A percentile compares a stretch with the other conserved stretches of the same genome.
Evolutionary conservation across 30 jellyfish, hydroid and myxozoan species (phyloP).

Genomic region (Sanderia malayensis): DNA sequence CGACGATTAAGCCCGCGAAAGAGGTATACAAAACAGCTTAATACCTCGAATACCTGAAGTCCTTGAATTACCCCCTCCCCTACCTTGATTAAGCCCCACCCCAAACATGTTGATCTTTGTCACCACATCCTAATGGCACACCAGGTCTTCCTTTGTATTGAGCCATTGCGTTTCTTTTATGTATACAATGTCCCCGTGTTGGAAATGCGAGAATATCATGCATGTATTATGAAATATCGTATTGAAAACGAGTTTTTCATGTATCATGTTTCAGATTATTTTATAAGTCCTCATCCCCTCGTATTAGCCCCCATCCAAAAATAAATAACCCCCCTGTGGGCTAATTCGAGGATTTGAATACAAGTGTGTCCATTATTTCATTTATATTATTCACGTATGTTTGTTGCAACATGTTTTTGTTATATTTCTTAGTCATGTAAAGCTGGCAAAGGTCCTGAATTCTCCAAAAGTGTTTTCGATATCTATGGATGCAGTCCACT

Average conservation of each 20-base stretch:
- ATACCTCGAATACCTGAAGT: too few relatives aligned
- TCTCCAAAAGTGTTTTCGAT: slow-evolving; percentile 76
- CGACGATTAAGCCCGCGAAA: background rate
- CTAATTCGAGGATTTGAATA: background rate
- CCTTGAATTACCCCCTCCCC: too few relatives aligned
- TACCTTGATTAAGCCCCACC: background rate
- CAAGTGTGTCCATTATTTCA: background rate
- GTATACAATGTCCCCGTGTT: too few relatives aligned
- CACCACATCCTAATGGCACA: too few relatives aligned
- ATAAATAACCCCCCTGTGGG: background rate
- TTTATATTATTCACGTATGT: too few relatives aligned
- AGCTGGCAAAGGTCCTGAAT: slow-evolving; percentile 74
- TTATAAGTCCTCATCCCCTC: background rate
- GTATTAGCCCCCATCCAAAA: background rate
- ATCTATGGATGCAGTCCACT: slow-evolving; percentile 84
- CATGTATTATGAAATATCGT: too few relatives aligned
- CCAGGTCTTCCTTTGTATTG: too few relatives aligned
- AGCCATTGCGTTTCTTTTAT: too few relatives aligned
- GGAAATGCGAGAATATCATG: too few relatives aligned
- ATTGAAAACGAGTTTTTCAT: too few relatives aligned
- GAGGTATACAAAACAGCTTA: too few relatives aligned
- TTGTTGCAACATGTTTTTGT: too few relatives aligned
- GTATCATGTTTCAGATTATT: background rate
- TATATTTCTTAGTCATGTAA: slow-evolving; percentile 90
- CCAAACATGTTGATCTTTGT: background rate